These are phyloP conservation scores for Glyphotaelius pellucidus DNA, from an alignment of 2,888 invertebrate species.

Conservation along the genomic window DNA sequence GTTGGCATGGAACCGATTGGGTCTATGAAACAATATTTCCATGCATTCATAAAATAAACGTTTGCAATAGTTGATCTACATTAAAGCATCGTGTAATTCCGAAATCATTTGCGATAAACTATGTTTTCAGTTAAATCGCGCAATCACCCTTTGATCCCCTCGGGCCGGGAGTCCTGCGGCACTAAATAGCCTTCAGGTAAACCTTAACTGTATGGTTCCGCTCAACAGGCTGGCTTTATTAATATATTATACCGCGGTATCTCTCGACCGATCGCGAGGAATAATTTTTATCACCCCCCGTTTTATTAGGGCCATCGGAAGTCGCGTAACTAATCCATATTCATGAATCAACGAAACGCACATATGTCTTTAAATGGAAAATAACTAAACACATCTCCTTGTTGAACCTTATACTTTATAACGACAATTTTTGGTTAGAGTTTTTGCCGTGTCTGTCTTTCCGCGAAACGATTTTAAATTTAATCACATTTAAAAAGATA, in stretches of 20 bases:
- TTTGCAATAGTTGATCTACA: not conserved
- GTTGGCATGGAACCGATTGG: too few species aligned
- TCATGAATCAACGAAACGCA: slow-evolving; percentile 66
- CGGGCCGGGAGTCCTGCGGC: not conserved
- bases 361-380: slow-evolving; percentile 60
- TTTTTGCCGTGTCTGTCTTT: not conserved
- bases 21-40: not conserved
- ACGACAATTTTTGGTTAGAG: not conserved
- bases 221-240: slow-evolving; percentile 56
- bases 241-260: slow-evolving; percentile 56
- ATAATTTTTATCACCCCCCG: slow-evolving; percentile 62
- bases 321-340: slow-evolving; percentile 65
- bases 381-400: slow-evolving; percentile 6
- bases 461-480: not conserved
- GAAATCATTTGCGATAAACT: not conserved
- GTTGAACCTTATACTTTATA: slow-evolving; percentile 47
- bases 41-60: not conserved
- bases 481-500: not conserved
- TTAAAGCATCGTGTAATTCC: not conserved
- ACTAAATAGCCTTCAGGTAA: slow-evolving; percentile 47
- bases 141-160: not conserved
- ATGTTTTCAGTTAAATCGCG: too few species aligned
- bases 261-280: slow-evolving; percentile 53
- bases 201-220: slow-evolving; percentile 50
- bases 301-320: slow-evolving; percentile 61